These are phyloP conservation scores for Adelges cooleyi DNA, from an alignment of 1,140 invertebrate genomes.

Conservation along the genomic window DNA sequence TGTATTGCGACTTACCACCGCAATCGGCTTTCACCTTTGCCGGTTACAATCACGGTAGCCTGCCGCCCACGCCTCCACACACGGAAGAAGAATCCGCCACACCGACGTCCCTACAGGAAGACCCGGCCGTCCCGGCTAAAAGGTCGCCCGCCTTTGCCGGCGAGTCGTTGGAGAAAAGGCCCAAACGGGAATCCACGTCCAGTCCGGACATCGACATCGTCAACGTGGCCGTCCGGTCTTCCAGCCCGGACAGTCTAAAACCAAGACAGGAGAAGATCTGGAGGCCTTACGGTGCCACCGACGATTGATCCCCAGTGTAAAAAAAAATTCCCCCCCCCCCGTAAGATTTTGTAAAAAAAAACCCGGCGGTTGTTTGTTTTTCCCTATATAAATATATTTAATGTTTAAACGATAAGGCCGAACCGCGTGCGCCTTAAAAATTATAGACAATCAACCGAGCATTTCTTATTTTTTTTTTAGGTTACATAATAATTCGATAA, in stretches of 20 bases:
- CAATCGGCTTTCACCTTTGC: slow-evolving; percentile 19
- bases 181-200: neutral
- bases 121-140: neutral
- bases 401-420: neutral
- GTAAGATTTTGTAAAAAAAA: neutral
- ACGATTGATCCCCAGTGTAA: too few relatives aligned
- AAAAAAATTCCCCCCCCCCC: too few relatives aligned
- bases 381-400: neutral
- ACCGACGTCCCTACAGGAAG: neutral
- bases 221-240: slow-evolving; percentile 6
- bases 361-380: too few relatives aligned
- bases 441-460: slow-evolving; percentile 20
- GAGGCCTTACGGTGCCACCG: slow-evolving; percentile 17
- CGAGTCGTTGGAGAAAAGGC: neutral
- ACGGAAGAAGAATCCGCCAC: neutral
- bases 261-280: slow-evolving; percentile 17
- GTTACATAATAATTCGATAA: neutral
- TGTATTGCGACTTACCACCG: slow-evolving; percentile 14
- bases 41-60: neutral
- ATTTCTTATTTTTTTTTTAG: too few relatives aligned
- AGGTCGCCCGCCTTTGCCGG: neutral
- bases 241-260: slow-evolving; percentile 8
- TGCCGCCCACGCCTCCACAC: neutral
- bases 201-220: slow-evolving; percentile 22
- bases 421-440: too few relatives aligned